phyloP scores from a whole-genome alignment of 2,797 vertebrate genomes.

The Mustela erminea region DNA sequence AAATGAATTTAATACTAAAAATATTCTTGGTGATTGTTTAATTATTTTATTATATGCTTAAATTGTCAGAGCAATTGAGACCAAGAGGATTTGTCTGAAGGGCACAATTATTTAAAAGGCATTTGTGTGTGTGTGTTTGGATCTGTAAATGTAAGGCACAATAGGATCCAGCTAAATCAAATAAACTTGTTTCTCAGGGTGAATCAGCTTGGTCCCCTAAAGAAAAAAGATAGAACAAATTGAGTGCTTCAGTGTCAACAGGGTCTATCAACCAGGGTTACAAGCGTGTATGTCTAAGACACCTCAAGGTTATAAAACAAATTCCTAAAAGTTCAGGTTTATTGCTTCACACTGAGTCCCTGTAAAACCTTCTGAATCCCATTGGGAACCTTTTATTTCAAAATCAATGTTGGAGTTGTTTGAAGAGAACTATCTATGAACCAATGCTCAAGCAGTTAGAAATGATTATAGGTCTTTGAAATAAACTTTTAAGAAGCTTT shows the following conservation, averaged over 20 bases:
- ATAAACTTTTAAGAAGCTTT: constrained; percentile 52
- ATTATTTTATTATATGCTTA: background rate
- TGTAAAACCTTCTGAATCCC: constrained; percentile 68
- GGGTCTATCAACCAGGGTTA: constrained; percentile 70
- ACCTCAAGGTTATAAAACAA: constrained; percentile 79
- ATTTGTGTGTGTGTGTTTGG: background rate
- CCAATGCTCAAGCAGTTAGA: constrained; percentile 44
- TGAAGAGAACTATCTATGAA: constrained; percentile 54
- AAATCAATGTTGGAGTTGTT: constrained; percentile 75
- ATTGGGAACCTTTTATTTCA: constrained; percentile 75
- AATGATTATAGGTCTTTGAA: constrained; percentile 56
- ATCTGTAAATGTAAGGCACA: background rate
- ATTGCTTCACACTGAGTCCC: constrained; percentile 67
- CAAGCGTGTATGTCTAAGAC: constrained; percentile 68
- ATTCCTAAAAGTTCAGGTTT: constrained; percentile 78
- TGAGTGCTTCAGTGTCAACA: constrained; percentile 67
- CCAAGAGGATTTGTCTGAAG: background rate
- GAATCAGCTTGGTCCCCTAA: background rate
- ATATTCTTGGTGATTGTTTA: background rate
- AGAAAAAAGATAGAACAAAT: constrained; percentile 74
- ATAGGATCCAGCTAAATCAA: background rate
- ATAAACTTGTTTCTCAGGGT: constrained; percentile 25
- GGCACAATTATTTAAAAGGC: background rate
- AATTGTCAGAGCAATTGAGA: background rate
- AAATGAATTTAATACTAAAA: background rate